Base-by-base conservation (phyloP, 64 coral and sea anemone genomes). In the Pachyseris speciosa region DNA sequence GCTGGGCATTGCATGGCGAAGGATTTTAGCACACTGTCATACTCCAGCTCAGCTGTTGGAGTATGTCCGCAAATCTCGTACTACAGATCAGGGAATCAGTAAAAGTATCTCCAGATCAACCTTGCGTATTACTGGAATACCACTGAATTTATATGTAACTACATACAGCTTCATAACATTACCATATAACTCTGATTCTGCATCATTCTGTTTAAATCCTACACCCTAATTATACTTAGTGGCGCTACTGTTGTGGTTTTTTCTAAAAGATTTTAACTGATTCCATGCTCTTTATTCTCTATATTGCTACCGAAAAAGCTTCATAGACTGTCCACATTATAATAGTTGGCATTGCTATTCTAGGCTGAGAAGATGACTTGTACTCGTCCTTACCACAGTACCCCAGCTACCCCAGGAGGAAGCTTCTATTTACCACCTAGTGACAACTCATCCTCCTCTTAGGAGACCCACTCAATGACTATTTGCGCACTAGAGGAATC, bases 71-170 rank as follows among this genome's bases (percentile, higher is more conserved):
- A 71, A 71, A 71, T 71, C 68, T 31, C 34, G 68, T 71, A 71
- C 68, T 71, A 71, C 79, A 26, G 79, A 92, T 58, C 78, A 68
- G 19, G 90, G n/a, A n/a, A n/a, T n/a, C n/a, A n/a, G n/a, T n/a
- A n/a, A n/a, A n/a, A n/a, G n/a, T n/a, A n/a, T n/a, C n/a, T n/a
- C n/a, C n/a, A n/a, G n/a, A n/a, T n/a, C n/a, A n/a, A n/a, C n/a
- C n/a, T n/a, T n/a, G n/a, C n/a, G n/a, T n/a, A n/a, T n/a, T n/a
- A n/a, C n/a, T n/a, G n/a, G n/a, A n/a, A n/a, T n/a, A n/a, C n/a
- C 51, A 55, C 22, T 55, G 51, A 55, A 19, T 55, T 55, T 55
- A 55, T 55, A 55, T 17, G 51, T 55, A 55, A 55, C 51, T 55
- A 12, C 2, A 55, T 55, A 55, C 51, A 55, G 51, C 20, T 55